Evolutionary conservation across 2,797 vertebrate species (phyloP).

Genomic region (Danio kyathit): DNA sequence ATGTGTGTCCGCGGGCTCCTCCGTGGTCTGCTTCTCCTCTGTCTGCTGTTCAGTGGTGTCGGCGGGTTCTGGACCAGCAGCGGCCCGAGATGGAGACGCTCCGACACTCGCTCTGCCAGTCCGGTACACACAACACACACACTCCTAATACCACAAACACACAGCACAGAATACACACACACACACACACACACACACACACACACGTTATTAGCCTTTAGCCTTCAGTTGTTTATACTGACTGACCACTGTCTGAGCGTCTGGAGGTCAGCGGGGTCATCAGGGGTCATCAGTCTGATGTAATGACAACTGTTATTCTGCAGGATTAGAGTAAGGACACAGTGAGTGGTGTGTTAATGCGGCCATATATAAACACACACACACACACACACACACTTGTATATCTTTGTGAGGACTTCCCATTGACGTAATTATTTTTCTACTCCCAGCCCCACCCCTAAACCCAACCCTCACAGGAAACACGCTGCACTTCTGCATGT

Average conservation of each 20-base stretch:
- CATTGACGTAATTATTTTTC: too few relatives aligned
- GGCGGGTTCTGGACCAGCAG: constrained; percentile 87
- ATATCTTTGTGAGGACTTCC: too few relatives aligned
- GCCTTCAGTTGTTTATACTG: background rate
- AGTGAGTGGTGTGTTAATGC: background rate
- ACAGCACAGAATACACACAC: background rate
- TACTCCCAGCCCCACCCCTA: too few relatives aligned
- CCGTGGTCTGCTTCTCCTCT: constrained; percentile 65
- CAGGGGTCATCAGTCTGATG: background rate
- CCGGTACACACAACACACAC: constrained; percentile 85
- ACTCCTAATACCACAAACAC: background rate
- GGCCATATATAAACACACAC: background rate
- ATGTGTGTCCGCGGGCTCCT: constrained; percentile 79
- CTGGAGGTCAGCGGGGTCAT: background rate
- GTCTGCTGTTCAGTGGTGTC: constrained; percentile 89
- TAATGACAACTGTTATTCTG: background rate
- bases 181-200: background rate
- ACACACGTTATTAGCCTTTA: background rate
- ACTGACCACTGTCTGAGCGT: background rate
- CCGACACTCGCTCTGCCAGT: constrained; percentile 86
- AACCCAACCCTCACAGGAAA: too few relatives aligned
- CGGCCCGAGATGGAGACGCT: constrained; percentile 87
- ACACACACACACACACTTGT: too few relatives aligned
- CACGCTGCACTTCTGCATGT: too few relatives aligned
- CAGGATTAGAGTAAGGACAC: background rate